phyloP scores from a whole-genome alignment of 2,113 vertebrate genomes.

The Halcyon malimbica region DNA sequence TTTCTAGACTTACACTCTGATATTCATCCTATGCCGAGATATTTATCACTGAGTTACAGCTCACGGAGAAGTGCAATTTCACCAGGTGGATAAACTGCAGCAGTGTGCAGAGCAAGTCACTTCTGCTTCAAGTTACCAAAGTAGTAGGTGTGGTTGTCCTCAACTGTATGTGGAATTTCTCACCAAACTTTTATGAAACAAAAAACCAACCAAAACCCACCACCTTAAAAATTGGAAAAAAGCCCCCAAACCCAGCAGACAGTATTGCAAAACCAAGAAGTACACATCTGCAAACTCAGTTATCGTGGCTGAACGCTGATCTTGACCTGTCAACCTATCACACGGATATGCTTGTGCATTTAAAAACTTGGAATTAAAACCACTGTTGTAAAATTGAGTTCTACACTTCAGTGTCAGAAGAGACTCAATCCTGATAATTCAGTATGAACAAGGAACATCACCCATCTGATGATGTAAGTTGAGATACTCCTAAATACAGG shows the following conservation, averaged over 20 bases:
- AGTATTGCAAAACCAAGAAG: neutral
- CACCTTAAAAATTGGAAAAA: neutral
- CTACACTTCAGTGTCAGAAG: neutral
- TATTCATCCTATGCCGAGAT: neutral
- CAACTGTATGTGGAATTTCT: slow-evolving; percentile 40
- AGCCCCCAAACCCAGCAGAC: neutral
- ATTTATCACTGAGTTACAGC: neutral
- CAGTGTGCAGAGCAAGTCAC: neutral
- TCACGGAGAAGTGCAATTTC: neutral
- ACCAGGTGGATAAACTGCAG: neutral
- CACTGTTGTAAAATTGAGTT: neutral
- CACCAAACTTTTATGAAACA: neutral
- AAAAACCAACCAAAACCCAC: too few relatives aligned
- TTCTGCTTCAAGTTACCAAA: neutral
- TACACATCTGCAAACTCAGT: neutral
- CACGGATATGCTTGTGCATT: fast-evolving
- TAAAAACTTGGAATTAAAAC: neutral
- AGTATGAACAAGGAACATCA: neutral
- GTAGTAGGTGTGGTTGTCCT: slow-evolving; percentile 3
- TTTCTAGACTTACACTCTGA: neutral
- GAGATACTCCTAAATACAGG: neutral
- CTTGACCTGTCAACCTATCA: neutral
- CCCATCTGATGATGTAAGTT: neutral
- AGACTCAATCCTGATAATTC: neutral
- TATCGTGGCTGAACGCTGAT: fast-evolving